These are phyloP conservation scores for Paraescarpia echinospica DNA, from an alignment of 1,140 invertebrate species.

Conservation along the genomic window DNA sequence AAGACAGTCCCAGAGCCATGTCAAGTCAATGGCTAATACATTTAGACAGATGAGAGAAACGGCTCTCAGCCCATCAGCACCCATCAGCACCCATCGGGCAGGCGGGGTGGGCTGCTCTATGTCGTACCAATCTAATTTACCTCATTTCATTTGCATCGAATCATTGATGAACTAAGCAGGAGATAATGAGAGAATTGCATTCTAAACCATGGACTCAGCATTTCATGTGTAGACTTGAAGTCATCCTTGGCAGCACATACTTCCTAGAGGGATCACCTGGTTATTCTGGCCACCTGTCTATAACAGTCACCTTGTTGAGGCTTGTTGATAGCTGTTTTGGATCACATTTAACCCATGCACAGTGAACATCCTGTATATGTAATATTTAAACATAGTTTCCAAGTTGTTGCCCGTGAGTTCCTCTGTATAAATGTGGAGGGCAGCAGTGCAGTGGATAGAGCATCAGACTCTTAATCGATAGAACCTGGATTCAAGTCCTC, in stretches of 20 bases:
- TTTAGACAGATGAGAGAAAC: background rate
- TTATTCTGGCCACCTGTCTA: background rate
- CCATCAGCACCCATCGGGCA: too few relatives aligned
- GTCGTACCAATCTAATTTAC: background rate
- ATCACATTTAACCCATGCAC: background rate
- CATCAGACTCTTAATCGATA: too few relatives aligned
- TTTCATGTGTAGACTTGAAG: background rate
- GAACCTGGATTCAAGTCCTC: too few relatives aligned
- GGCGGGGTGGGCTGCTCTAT: background rate
- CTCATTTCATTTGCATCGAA: background rate
- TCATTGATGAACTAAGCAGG: background rate
- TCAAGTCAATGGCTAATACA: background rate
- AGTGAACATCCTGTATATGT: background rate
- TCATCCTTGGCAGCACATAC: background rate
- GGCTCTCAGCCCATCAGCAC: background rate
- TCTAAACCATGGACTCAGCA: background rate
- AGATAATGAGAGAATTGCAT: background rate
- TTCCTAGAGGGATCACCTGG: background rate
- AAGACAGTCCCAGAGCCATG: background rate
- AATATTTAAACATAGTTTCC: too few relatives aligned
- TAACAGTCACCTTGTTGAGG: background rate
- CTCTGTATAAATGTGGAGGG: too few relatives aligned
- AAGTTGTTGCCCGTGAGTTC: too few relatives aligned
- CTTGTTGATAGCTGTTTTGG: background rate
- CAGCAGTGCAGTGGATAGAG: too few relatives aligned